phyloP scores from a whole-genome alignment of 1,140 invertebrate species.

The Drosophila neocordata region DNA sequence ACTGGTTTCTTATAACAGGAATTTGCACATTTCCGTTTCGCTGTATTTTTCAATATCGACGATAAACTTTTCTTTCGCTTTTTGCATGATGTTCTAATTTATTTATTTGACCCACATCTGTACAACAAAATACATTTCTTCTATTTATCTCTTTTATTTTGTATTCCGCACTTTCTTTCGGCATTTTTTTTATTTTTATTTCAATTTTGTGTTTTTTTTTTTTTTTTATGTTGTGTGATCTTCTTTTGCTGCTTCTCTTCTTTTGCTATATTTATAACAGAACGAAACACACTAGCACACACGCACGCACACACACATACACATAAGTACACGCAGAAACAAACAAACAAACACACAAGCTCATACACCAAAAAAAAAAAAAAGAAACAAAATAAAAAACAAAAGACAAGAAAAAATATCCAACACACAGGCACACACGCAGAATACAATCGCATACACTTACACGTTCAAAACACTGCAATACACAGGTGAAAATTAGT shows the following conservation, averaged over 20 bases:
- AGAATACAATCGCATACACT: conserved; percentile 5
- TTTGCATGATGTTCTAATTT: conserved; percentile 66
- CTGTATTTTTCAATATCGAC: not conserved
- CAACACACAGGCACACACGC: conserved; percentile 7
- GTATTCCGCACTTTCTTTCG: conserved; percentile 73
- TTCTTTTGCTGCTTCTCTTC: conserved; percentile 41
- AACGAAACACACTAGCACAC: conserved; percentile 20
- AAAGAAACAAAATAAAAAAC: not conserved
- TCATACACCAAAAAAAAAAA: not conserved
- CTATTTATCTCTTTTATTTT: conserved; percentile 42
- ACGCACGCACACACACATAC: conserved; percentile 43
- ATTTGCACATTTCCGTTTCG: conserved; percentile 53
- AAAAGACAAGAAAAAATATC: not conserved
- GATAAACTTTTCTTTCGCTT: conserved; percentile 21
- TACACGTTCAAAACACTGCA: conserved; percentile 22
- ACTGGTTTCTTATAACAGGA: conserved; percentile 73
- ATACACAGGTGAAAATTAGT: conserved; percentile 70
- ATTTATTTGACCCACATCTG: conserved; percentile 63
- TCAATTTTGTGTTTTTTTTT: conserved; percentile 18
- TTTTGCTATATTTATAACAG: conserved; percentile 66
- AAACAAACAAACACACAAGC: conserved; percentile 12
- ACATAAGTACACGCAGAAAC: conserved; percentile 6
- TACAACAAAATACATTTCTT: conserved; percentile 51
- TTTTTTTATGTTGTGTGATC: conserved; percentile 57
- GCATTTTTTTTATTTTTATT: conserved; percentile 29